These are phyloP conservation scores for Pyrochroa serraticornis DNA, from an alignment of 2,888 invertebrate genomes.

Conservation along the genomic window DNA sequence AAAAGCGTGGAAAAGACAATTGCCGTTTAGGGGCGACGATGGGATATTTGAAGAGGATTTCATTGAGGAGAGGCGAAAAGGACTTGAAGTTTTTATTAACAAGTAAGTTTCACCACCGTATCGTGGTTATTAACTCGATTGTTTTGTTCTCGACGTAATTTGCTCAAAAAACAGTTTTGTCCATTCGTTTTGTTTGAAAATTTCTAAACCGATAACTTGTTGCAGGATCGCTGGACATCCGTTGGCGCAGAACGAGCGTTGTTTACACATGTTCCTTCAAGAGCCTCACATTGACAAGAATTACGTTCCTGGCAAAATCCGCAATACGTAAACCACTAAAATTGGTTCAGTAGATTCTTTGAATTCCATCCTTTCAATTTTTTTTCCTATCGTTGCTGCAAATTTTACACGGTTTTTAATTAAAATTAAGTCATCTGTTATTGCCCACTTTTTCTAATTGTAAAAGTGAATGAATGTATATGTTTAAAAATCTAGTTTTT, in stretches of 20 bases:
- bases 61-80: slow-evolving; percentile 98
- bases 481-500: slow-evolving; percentile 17
- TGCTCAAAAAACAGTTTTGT: no score
- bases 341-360: slow-evolving; percentile 21
- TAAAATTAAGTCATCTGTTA: slow-evolving; percentile 16
- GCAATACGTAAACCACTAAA: slow-evolving; percentile 77
- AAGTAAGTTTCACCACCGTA: slow-evolving; percentile 70
- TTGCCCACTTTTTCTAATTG: slow-evolving; percentile 15
- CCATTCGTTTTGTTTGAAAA: no score
- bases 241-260: slow-evolving; percentile 97
- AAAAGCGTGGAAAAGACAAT: slow-evolving; percentile 97
- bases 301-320: slow-evolving; percentile 99
- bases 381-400: slow-evolving; percentile 14
- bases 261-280: slow-evolving; percentile 99
- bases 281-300: slow-evolving; percentile 98
- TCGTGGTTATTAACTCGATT: no score
- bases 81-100: slow-evolving; percentile 97
- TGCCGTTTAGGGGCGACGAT: slow-evolving; percentile 98
- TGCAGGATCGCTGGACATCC: slow-evolving; percentile 96
- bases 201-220: slow-evolving; percentile 49
- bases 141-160: no score
- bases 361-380: slow-evolving; percentile 37
- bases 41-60: slow-evolving; percentile 99
- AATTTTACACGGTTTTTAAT: slow-evolving; percentile 14
- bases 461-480: slow-evolving; percentile 22